Base-by-base conservation (phyloP, 2,113 vertebrate species). In the Cheilinus undulatus region DNA sequence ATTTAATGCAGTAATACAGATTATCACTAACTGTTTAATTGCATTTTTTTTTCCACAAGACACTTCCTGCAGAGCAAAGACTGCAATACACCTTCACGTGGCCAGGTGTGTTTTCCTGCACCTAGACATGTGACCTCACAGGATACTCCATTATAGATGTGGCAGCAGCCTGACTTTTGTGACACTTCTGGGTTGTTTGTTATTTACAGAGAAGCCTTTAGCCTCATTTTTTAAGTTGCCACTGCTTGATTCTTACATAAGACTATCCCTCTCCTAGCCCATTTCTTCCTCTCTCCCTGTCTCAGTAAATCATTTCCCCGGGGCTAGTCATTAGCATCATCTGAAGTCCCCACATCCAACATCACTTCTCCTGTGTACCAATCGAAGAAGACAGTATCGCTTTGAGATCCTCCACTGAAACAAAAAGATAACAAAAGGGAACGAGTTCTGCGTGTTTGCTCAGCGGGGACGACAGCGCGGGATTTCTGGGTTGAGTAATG, bases 311-410 rank as follows among this genome's bases (percentile, higher is more conserved):
- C 71, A 64, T 84, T 83, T 83, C 85, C 85, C 65, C 57, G 46
- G 73, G 84, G 78, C 52, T 56, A 69, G 85, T 92, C 84, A 88
- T 91, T 87, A 88, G 69, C 82, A 83, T 92, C 80, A 73, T 82
- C 80, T 79, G 50, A 86, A 79, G 81, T 86, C 65, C 50, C 73
- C 85, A 80, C 15, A 20, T 88, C 80, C 70, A 56, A 63, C 80
- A 58, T 87, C 61, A 17, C 54, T 79, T 66, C 60, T 78, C 66
- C 32, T 52, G 88, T 26, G 68, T 73, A 80, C 68, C 85, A 78
- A 75, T 90, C 75, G 60, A 43, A 84, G 66, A 85, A 68, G 79
- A 82, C 83, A 74, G 57, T 32, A 62, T 80, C 54, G 7, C 74
- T 86, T 56, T 75, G 56, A 87, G 67, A 72, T 76, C 69, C 66